Conservation (phyloP, 2,113 vertebrate species). For the Pelvicachromis taeniatus region DNA sequence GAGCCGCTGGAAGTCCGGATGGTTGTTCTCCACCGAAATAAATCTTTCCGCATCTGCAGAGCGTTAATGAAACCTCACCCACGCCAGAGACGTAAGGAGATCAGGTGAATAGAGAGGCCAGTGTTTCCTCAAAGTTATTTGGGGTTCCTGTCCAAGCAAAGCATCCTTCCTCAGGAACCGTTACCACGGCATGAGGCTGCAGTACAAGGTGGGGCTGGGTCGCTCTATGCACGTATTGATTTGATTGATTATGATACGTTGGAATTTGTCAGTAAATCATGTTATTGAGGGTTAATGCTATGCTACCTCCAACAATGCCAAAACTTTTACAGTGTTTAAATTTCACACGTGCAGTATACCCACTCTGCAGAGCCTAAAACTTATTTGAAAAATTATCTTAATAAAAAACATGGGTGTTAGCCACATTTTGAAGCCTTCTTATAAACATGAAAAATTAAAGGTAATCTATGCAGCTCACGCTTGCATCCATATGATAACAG, state of each 20-base stretch:
- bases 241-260: background rate
- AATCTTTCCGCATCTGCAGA: background rate
- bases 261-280: background rate
- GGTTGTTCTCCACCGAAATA: background rate
- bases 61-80: background rate
- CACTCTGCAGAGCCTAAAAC: background rate
- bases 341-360: background rate
- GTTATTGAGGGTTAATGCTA: background rate
- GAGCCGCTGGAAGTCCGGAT: background rate
- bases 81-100: background rate
- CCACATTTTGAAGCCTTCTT: background rate
- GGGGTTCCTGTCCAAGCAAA: background rate
- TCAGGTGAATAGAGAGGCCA: background rate
- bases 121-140: background rate
- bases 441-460: background rate
- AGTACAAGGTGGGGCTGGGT: conserved; percentile 13
- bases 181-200: background rate
- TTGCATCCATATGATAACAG: background rate
- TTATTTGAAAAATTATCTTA: background rate
- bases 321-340: background rate
- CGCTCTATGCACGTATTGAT: background rate
- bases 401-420: background rate
- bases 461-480: background rate
- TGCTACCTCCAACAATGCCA: background rate
- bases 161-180: background rate